Percentiles rank a stretch among this genome's conserved stretches.
These are phyloP conservation scores for Agonopterix arenella DNA, from an alignment of 2,888 invertebrate genomes.

Conservation along the genomic window DNA sequence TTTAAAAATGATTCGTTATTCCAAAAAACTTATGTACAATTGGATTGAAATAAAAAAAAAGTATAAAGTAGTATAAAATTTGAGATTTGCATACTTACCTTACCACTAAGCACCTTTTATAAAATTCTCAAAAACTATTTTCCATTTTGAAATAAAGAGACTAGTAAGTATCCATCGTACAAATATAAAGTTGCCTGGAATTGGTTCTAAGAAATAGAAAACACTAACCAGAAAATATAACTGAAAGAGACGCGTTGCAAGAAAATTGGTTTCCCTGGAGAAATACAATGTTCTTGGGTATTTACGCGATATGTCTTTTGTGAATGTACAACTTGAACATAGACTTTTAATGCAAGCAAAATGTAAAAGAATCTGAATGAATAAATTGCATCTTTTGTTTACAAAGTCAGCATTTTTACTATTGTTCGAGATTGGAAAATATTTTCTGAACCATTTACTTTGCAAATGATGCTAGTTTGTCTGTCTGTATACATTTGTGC, in stretches of 20 bases:
- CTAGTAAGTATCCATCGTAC: slow-evolving; percentile 1
- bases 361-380: slow-evolving; percentile 3
- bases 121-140: slow-evolving; percentile 1
- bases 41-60: no score
- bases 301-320: slow-evolving; percentile 14
- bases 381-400: background rate
- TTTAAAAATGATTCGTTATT: no score
- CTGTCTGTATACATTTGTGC: no score
- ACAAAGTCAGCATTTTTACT: no score
- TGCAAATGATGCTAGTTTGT: no score
- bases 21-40: no score
- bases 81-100: no score
- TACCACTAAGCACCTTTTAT: background rate
- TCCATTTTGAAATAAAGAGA: slow-evolving; percentile 1
- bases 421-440: no score
- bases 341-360: slow-evolving; percentile 9
- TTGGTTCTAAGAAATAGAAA: slow-evolving; percentile 11
- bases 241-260: slow-evolving; percentile 14
- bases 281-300: slow-evolving; percentile 16
- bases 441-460: no score
- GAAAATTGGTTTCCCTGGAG: slow-evolving; percentile 20
- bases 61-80: no score
- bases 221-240: slow-evolving; percentile 13
- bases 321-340: slow-evolving; percentile 7
- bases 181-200: slow-evolving; percentile 1